These are phyloP conservation scores for Pungitius pungitius DNA, from an alignment of 2,113 vertebrate genomes.

Conservation along the genomic window DNA sequence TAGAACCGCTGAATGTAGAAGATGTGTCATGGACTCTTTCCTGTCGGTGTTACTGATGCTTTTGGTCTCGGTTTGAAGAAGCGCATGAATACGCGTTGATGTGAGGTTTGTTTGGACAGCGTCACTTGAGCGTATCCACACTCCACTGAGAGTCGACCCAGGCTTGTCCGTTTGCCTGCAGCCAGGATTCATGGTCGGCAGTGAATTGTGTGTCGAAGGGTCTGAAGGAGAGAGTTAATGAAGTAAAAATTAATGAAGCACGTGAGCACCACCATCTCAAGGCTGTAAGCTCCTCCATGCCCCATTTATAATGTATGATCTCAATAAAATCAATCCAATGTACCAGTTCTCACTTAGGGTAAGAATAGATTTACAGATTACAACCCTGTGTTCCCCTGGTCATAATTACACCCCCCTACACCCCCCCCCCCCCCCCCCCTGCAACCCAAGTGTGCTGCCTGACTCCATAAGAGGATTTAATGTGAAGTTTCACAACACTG, in stretches of 20 bases:
- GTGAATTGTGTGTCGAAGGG: slow-evolving; percentile 77
- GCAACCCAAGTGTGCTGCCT: slow-evolving; percentile 39
- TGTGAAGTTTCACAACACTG: slow-evolving; percentile 72
- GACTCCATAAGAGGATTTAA: slow-evolving; percentile 54
- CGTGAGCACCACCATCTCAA: slow-evolving; percentile 79
- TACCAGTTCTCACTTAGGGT: slow-evolving; percentile 84
- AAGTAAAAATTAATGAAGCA: slow-evolving; percentile 87
- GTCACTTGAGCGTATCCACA: slow-evolving; percentile 56
- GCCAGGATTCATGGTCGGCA: slow-evolving; percentile 62
- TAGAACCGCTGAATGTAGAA: slow-evolving; percentile 8
- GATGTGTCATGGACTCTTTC: neutral
- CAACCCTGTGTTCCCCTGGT: slow-evolving; percentile 70
- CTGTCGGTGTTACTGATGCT: slow-evolving; percentile 18
- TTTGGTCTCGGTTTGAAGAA: slow-evolving; percentile 21
- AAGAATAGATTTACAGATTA: slow-evolving; percentile 82
- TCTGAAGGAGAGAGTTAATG: slow-evolving; percentile 85
- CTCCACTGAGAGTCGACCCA: slow-evolving; percentile 52
- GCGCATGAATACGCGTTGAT: slow-evolving; percentile 20
- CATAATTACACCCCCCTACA: slow-evolving; percentile 66
- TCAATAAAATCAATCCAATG: slow-evolving; percentile 88
- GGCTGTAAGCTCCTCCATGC: slow-evolving; percentile 81
- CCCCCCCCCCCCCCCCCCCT: slow-evolving; percentile 13
- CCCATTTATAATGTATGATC: slow-evolving; percentile 86
- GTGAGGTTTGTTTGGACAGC: slow-evolving; percentile 70
- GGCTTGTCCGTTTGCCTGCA: slow-evolving; percentile 58